phyloP scores from a whole-genome alignment of 2,797 vertebrate genomes.

The Bradypodion pumilum region DNA sequence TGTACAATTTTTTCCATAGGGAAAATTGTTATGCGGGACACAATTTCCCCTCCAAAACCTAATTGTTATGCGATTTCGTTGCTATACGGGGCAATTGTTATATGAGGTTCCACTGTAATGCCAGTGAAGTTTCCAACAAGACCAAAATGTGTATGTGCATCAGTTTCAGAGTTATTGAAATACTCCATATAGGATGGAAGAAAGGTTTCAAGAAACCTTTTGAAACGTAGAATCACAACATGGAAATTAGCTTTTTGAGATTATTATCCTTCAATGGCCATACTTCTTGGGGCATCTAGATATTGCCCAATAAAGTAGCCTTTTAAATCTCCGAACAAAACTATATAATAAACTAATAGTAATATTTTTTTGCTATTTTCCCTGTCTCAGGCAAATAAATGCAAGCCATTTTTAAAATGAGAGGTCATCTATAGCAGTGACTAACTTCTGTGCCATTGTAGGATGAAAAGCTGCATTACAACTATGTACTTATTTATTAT shows the following conservation, averaged over 20 bases:
- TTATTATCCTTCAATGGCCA: not conserved
- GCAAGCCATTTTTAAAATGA: not conserved
- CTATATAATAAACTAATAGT: not conserved
- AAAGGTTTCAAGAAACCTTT: not conserved
- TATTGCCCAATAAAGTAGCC: too few species aligned
- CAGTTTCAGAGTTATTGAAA: not conserved
- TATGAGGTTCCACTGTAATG: too few species aligned
- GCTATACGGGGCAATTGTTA: too few species aligned
- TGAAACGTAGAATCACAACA: not conserved
- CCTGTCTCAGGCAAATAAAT: not conserved
- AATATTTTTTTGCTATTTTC: not conserved
- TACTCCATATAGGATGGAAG: not conserved
- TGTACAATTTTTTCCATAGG: too few species aligned
- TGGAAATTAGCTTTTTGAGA: not conserved
- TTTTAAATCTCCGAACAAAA: not conserved
- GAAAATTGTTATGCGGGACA: too few species aligned
- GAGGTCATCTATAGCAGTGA: not conserved
- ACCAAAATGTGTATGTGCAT: not conserved
- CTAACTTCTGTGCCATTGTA: not conserved
- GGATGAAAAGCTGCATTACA: not conserved
- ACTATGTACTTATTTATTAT: not conserved
- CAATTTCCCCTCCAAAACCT: too few species aligned
- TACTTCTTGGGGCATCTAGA: too few species aligned
- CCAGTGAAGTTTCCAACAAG: not conserved
- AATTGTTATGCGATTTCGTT: too few species aligned